Percentiles rank a stretch among this genome's conserved stretches.
phyloP scores from a whole-genome alignment of 2,888 invertebrate genomes.

The Clistopyga incitator region DNA sequence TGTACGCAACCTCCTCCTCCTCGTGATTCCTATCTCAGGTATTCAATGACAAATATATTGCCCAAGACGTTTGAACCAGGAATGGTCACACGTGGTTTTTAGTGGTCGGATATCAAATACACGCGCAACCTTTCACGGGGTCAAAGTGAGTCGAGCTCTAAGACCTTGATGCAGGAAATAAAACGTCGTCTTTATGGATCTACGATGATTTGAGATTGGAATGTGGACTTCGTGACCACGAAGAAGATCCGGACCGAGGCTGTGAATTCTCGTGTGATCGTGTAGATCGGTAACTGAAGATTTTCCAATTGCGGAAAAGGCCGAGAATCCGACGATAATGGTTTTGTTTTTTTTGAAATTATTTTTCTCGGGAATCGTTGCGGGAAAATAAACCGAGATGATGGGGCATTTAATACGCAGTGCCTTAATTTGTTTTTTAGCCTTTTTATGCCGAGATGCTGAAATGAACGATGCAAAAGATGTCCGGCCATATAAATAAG shows the following conservation, averaged over 20 bases:
- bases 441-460: conserved; percentile 10
- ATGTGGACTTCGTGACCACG: no score
- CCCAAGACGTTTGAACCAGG: background rate
- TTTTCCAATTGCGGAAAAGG: background rate
- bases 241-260: no score
- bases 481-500: conserved; percentile 43
- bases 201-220: background rate
- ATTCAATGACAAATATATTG: conserved; percentile 17
- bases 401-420: background rate
- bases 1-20: background rate
- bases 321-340: background rate
- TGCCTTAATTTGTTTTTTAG: conserved; percentile 5
- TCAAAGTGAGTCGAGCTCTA: no score
- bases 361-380: no score
- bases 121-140: background rate
- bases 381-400: background rate
- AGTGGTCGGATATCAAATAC: background rate
- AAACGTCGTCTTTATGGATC: background rate
- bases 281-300: background rate
- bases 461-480: conserved; percentile 26
- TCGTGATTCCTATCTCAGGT: conserved; percentile 13
- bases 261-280: no score
- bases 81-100: conserved; percentile 7
- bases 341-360: background rate
- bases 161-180: no score